Conservation (phyloP, 1,140 invertebrate species). For the Meloidogyne exigua region DNA sequence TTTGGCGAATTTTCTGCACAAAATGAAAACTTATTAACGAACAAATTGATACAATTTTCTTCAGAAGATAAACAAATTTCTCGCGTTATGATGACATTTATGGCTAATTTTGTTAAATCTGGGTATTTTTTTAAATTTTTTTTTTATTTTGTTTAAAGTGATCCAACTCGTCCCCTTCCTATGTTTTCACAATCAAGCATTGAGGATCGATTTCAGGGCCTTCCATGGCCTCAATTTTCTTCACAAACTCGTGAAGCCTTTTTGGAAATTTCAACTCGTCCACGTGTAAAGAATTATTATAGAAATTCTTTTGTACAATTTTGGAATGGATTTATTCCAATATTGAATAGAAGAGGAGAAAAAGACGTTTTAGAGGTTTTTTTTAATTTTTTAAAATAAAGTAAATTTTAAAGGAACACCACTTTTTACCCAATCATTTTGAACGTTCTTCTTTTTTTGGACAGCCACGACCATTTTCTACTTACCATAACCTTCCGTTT, state of each 20-base stretch:
- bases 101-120: conserved; percentile 94
- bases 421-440: conserved; percentile 72
- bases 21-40: neutral
- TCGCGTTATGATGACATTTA: conserved; percentile 87
- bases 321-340: conserved; percentile 90
- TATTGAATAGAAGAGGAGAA: conserved; percentile 79
- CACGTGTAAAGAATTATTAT: conserved; percentile 78
- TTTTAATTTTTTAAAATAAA: conserved; percentile 24
- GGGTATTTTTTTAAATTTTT: conserved; percentile 71
- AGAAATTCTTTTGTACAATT: conserved; percentile 68
- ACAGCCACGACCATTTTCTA: conserved; percentile 55
- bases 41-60: conserved; percentile 79
- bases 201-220: conserved; percentile 57
- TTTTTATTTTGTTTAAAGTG: conserved; percentile 33
- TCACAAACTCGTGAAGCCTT: conserved; percentile 58
- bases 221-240: conserved; percentile 60
- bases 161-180: conserved; percentile 54
- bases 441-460: conserved; percentile 58
- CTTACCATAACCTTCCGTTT: conserved; percentile 57
- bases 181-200: conserved; percentile 54
- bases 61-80: conserved; percentile 82
- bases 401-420: conserved; percentile 46
- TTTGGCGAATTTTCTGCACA: neutral
- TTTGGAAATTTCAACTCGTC: conserved; percentile 61
- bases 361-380: conserved; percentile 70